These are phyloP conservation scores for Thecophora atra DNA, from an alignment of 2,888 invertebrate genomes.

Conservation along the genomic window DNA sequence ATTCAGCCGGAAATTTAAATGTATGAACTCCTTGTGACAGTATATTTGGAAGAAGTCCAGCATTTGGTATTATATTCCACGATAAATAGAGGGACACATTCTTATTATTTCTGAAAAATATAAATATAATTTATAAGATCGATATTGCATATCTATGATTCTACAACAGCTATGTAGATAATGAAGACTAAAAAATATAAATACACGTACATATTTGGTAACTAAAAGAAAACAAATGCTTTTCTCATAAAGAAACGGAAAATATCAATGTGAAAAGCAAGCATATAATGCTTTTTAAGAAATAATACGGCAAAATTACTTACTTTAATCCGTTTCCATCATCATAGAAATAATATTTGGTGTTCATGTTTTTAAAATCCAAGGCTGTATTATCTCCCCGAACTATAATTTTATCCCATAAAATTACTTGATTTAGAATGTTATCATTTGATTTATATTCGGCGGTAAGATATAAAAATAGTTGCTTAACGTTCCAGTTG, in stretches of 20 bases:
- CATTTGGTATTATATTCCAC: constrained; percentile 99
- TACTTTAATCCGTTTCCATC: constrained; percentile 96
- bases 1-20: constrained; percentile 90
- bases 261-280: too few species aligned
- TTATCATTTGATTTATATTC: constrained; percentile 92
- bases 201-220: too few species aligned
- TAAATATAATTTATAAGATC: background rate
- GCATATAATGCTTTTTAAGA: constrained; percentile 17
- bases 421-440: constrained; percentile 89
- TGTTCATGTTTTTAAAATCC: constrained; percentile 93
- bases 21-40: constrained; percentile 83
- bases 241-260: too few species aligned
- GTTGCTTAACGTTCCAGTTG: constrained; percentile 99
- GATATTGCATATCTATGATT: too few species aligned
- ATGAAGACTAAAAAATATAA: too few species aligned
- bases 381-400: constrained; percentile 93
- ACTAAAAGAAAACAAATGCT: too few species aligned
- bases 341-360: constrained; percentile 99
- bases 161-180: too few species aligned
- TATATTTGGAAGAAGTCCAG: constrained; percentile 91
- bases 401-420: constrained; percentile 98
- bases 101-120: constrained; percentile 79
- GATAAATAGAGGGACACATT: constrained; percentile 95
- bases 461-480: constrained; percentile 96
- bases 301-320: constrained; percentile 62